Evolutionary conservation across 2,113 vertebrate genomes (phyloP).

Genomic region (Psittacula cyanocephala): DNA sequence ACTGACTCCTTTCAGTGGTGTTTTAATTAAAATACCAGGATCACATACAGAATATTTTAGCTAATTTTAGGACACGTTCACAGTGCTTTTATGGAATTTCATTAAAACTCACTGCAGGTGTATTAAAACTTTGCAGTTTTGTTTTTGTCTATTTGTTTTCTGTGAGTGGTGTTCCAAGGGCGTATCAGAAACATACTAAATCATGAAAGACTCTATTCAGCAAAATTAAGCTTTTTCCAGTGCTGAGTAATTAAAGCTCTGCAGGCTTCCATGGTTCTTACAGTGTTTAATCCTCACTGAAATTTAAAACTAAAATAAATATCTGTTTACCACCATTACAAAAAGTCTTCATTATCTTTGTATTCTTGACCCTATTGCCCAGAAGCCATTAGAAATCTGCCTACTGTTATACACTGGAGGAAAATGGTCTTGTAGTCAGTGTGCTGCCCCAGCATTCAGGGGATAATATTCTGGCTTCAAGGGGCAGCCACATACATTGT

Average conservation of each 20-base stretch:
- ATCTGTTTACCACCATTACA: not conserved
- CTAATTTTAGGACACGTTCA: not conserved
- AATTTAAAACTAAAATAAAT: not conserved
- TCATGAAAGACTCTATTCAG: not conserved
- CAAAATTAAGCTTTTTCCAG: not conserved
- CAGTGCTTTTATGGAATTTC: conserved; percentile 15
- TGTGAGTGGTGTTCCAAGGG: conserved; percentile 21
- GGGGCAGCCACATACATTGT: accelerated
- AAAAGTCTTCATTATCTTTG: not conserved
- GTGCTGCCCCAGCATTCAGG: not conserved
- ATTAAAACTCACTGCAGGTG: conserved; percentile 59
- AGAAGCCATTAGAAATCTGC: not conserved
- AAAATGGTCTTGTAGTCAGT: not conserved
- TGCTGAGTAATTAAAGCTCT: conserved; percentile 40
- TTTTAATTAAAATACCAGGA: conserved; percentile 61
- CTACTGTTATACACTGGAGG: not conserved
- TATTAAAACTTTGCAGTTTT: conserved; percentile 26
- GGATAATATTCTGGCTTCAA: not conserved
- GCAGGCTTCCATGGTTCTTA: not conserved
- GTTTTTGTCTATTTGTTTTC: not conserved
- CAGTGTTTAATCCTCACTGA: not conserved
- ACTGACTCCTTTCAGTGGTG: not conserved
- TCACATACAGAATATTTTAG: conserved; percentile 8
- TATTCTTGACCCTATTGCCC: not conserved
- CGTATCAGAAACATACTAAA: not conserved